Evolutionary conservation across 2,888 invertebrate genomes (phyloP).

Genomic region (Scaptodrosophila latifasciaeformis): DNA sequence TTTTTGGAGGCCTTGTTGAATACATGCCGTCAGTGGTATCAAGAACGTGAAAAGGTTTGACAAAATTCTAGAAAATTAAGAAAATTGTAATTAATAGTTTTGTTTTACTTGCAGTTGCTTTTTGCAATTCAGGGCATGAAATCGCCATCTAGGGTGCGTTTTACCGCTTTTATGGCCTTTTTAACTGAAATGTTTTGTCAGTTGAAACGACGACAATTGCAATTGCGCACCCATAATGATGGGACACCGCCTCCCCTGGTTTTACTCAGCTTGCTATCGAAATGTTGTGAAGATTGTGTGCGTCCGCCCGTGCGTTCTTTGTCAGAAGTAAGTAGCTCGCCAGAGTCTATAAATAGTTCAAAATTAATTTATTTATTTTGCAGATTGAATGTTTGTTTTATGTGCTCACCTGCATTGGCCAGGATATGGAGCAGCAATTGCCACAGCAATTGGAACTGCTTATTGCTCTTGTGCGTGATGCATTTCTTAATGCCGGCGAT

Average conservation of each 20-base stretch:
- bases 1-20: constrained; percentile 92
- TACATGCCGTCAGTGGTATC: constrained; percentile 93
- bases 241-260: constrained; percentile 83
- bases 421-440: constrained; percentile 88
- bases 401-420: constrained; percentile 90
- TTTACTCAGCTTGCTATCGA: constrained; percentile 87
- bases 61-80: neutral
- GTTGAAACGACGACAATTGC: constrained; percentile 82
- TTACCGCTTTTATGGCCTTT: constrained; percentile 91
- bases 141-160: constrained; percentile 79
- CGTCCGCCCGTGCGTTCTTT: constrained; percentile 87
- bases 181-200: constrained; percentile 93
- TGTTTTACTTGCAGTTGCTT: constrained; percentile 54
- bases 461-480: constrained; percentile 87
- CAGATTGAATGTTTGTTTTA: constrained; percentile 93
- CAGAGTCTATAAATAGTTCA: too few species aligned
- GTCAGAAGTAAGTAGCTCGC: constrained; percentile 87
- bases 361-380: constrained; percentile 18
- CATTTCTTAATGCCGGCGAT: constrained; percentile 84
- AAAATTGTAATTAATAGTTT: neutral
- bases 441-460: constrained; percentile 87
- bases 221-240: constrained; percentile 77
- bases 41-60: constrained; percentile 83
- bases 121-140: constrained; percentile 76
- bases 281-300: constrained; percentile 92